Evolutionary conservation across 2,797 vertebrate species (phyloP), one percentile per base, ranked within the genome.

Genomic region (Neoniphon sammara): DNA sequence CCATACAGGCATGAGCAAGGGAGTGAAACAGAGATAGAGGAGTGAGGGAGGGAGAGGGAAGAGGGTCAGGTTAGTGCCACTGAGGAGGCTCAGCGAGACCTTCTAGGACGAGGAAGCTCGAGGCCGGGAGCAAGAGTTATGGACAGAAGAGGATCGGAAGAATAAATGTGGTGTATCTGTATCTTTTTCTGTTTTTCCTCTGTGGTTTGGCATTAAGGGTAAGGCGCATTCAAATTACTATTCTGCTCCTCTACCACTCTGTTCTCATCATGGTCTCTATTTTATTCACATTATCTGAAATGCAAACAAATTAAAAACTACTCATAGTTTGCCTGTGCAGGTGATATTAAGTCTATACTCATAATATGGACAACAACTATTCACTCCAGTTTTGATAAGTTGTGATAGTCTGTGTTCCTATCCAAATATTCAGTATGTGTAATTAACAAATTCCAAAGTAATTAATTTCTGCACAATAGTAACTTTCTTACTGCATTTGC

Each of bases 181-280:
- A 34, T 23, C 9, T 20, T 11, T 52, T 52, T 17, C 17, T 66
- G 23, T 72, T 64, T 42, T 61, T 77, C 42, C 73, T 15, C 53
- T 50, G 55, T 69, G 54, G n/a, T 68, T 62, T 77, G 36, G 18
- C 21, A 10, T 23, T 54, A 46, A 78, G 8, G 87, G 90, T 91
- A 89, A 87, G 86, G 1, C 2, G 18, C 8, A 18, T 57, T 55
- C 66, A 25, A 20, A 67, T 0, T 39, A 6, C 20, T 62, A 1
- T 55, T 25, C 5, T 9, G 9, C 15, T 62, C 0, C n/a, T 39
- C 9, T n/a, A 58, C 18, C 56, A n/a, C 34, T 14, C 11, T 59
- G 9, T 31, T 8, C 0, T 17, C 39, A 39, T 9, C 9, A 23
- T 5, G 23, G 5, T 49, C 25, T 2, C 53, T 30, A 34, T 56